Percentiles rank a stretch among this genome's conserved stretches.
These are phyloP conservation scores for Pomacea maculata DNA, from an alignment of 1,140 invertebrate genomes.

Conservation along the genomic window DNA sequence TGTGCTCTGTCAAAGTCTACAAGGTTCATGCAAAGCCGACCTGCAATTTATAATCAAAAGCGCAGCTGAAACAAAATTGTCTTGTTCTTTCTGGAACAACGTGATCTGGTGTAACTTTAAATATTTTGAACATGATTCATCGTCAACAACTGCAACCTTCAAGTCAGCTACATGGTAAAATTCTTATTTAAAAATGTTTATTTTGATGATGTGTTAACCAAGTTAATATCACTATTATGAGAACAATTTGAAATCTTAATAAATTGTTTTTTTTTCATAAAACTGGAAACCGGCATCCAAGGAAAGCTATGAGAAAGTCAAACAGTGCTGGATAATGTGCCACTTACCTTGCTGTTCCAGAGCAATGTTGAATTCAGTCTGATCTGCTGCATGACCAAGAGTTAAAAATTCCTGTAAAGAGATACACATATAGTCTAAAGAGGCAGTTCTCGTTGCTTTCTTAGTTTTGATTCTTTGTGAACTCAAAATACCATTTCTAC, in stretches of 20 bases:
- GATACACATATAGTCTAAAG: background rate
- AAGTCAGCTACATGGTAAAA: too few relatives aligned
- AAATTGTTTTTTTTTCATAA: background rate
- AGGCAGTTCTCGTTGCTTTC: too few relatives aligned
- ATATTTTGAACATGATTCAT: too few relatives aligned
- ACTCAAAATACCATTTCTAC: too few relatives aligned
- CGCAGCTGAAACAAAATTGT: too few relatives aligned
- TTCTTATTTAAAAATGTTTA: too few relatives aligned
- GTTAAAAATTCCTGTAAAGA: conserved; percentile 78
- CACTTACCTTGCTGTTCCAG: conserved; percentile 73
- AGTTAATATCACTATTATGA: too few relatives aligned
- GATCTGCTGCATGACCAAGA: conserved; percentile 88
- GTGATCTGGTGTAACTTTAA: background rate
- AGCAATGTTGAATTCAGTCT: conserved; percentile 76
- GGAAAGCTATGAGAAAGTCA: background rate
- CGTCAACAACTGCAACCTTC: too few relatives aligned
- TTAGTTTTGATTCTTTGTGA: too few relatives aligned
- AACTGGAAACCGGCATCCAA: background rate
- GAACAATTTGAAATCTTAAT: too few relatives aligned
- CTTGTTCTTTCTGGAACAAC: background rate
- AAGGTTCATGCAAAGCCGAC: conserved; percentile 83
- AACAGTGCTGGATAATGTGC: background rate
- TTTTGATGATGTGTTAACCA: too few relatives aligned
- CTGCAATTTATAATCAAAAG: conserved; percentile 36
- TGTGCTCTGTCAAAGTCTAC: conserved; percentile 87